Percentiles rank a stretch among this genome's conserved stretches.
Conservation (phyloP, 2,888 invertebrate genomes). For the Argyresthia albistria region DNA sequence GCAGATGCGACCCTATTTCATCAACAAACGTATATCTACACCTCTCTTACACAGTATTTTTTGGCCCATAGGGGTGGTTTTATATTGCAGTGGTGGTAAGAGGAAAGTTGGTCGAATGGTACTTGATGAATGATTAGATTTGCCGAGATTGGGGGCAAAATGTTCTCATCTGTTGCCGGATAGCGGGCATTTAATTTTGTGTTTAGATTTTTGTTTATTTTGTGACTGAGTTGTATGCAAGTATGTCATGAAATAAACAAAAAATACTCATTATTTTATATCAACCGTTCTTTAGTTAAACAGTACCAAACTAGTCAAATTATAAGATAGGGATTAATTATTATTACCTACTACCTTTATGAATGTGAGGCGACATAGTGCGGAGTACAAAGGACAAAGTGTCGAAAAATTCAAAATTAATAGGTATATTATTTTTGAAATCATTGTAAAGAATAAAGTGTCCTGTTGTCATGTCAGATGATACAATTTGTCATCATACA, state of each 20-base stretch:
- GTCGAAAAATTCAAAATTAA: no score
- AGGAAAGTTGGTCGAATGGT: conserved; percentile 12
- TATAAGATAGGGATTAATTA: no score
- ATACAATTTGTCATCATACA: conserved; percentile 40
- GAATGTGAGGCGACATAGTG: no score
- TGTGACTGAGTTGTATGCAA: background rate
- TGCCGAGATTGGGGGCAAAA: conserved; percentile 29
- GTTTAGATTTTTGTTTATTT: conserved; percentile 7
- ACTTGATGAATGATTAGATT: conserved; percentile 51
- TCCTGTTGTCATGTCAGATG: conserved; percentile 10
- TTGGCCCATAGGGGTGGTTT: background rate
- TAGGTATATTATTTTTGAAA: no score
- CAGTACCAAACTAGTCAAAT: no score
- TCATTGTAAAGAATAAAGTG: no score
- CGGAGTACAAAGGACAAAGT: no score
- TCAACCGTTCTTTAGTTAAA: no score
- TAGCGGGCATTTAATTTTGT: background rate
- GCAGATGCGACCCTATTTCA: conserved; percentile 5
- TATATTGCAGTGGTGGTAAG: conserved; percentile 12
- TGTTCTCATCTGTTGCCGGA: conserved; percentile 2
- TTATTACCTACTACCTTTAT: no score
- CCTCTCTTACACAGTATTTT: background rate
- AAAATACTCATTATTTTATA: no score
- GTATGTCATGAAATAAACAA: no score
- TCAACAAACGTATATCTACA: background rate